Evolutionary conservation across 2,113 vertebrate species (phyloP).

Genomic region (Oreochromis tanganicae): DNA sequence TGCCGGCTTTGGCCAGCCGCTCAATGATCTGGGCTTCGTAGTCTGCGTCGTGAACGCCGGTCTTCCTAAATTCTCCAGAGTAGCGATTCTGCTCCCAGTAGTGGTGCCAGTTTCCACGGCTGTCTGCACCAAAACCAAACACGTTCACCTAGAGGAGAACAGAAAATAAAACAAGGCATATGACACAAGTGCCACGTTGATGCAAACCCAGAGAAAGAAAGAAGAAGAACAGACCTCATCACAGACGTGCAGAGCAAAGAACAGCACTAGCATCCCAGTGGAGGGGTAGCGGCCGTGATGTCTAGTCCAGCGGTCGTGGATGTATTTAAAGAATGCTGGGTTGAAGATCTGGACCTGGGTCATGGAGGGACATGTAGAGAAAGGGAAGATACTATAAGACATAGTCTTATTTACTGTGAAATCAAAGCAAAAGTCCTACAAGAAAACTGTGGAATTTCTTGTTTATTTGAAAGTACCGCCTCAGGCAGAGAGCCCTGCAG

Average conservation of each 20-base stretch:
- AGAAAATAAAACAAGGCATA: neutral
- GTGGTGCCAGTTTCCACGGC: constrained; percentile 96
- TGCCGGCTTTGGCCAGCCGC: constrained; percentile 83
- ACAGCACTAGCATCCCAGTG: constrained; percentile 95
- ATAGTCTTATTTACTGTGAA: neutral
- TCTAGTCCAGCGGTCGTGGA: constrained; percentile 92
- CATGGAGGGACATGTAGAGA: neutral
- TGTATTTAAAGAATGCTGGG: constrained; percentile 98
- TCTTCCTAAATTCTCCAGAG: constrained; percentile 94
- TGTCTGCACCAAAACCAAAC: constrained; percentile 93
- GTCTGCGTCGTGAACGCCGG: constrained; percentile 92
- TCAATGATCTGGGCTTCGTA: constrained; percentile 93
- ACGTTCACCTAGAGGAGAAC: constrained; percentile 85
- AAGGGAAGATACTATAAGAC: neutral
- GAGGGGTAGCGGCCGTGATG: constrained; percentile 97
- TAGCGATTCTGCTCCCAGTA: constrained; percentile 99
- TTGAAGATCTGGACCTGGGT: constrained; percentile 97
- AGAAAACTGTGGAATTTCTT: neutral
- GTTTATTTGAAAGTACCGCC: neutral
- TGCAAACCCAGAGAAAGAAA: neutral
- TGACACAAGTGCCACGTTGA: neutral
- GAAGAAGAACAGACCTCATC: constrained; percentile 81
- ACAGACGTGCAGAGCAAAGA: constrained; percentile 94
- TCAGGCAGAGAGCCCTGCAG: neutral
- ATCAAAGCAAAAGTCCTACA: neutral